A percentile compares a stretch with the other conserved stretches of the same genome.
Conservation (phyloP, 2,888 invertebrate genomes). For the Drosophila neutralis region DNA sequence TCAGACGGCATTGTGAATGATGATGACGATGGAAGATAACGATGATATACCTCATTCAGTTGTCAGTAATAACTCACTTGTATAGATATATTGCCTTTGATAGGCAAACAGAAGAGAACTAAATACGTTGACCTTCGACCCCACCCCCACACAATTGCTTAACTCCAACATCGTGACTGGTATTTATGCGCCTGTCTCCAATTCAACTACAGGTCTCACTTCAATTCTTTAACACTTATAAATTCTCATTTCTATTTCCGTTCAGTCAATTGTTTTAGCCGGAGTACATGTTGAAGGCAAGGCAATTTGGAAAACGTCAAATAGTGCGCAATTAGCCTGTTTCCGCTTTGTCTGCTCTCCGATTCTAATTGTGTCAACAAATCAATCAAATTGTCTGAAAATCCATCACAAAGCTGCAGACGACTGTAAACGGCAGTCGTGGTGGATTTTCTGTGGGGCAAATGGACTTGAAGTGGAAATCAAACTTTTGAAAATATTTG, state of each 20-base stretch:
- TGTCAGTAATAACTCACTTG: slow-evolving; percentile 77
- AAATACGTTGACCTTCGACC: slow-evolving; percentile 21
- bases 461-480: slow-evolving; percentile 51
- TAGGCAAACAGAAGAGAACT: slow-evolving; percentile 45
- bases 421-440: slow-evolving; percentile 23
- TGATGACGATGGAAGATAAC: slow-evolving; percentile 34
- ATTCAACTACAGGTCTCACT: slow-evolving; percentile 9
- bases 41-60: slow-evolving; percentile 64
- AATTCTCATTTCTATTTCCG: not conserved
- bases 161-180: slow-evolving; percentile 17
- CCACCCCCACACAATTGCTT: not conserved
- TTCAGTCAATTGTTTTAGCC: not conserved
- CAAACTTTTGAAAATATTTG: slow-evolving; percentile 69
- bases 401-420: slow-evolving; percentile 43
- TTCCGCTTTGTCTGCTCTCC: slow-evolving; percentile 5
- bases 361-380: slow-evolving; percentile 63
- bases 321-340: slow-evolving; percentile 67
- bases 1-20: slow-evolving; percentile 34
- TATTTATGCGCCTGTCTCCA: slow-evolving; percentile 34
- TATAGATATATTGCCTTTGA: slow-evolving; percentile 64
- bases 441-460: slow-evolving; percentile 21
- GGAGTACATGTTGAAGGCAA: slow-evolving; percentile 21
- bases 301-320: slow-evolving; percentile 69
- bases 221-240: slow-evolving; percentile 10
- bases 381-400: slow-evolving; percentile 78